phyloP scores from a whole-genome alignment of 2,888 invertebrate genomes.

The Atrina japonica region DNA sequence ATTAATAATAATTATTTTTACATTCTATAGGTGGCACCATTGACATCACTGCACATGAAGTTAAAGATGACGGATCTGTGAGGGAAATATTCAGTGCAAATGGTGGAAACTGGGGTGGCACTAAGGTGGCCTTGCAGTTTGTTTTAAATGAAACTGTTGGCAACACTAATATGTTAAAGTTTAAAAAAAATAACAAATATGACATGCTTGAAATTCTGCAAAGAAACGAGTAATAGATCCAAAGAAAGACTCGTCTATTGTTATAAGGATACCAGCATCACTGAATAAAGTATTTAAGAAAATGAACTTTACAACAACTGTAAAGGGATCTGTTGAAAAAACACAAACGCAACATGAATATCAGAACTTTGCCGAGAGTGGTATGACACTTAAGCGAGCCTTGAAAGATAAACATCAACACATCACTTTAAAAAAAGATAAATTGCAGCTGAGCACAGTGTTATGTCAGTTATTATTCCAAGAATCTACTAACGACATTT shows the following conservation, averaged over 20 bases:
- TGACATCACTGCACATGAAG: conserved; percentile 23
- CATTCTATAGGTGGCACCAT: conserved; percentile 20
- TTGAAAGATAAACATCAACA: no score
- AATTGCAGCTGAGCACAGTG: conserved; percentile 23
- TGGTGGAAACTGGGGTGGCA: conserved; percentile 31
- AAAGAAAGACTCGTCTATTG: conserved; percentile 36
- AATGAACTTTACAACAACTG: no score
- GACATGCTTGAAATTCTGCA: conserved; percentile 37
- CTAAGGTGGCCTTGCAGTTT: conserved; percentile 7
- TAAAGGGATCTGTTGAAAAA: no score
- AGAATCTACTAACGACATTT: conserved; percentile 32
- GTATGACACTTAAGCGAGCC: no score
- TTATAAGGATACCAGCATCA: no score
- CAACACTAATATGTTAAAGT: conserved; percentile 2
- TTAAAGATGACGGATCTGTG: background rate
- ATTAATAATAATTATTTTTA: no score
- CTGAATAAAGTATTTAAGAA: no score
- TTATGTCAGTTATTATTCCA: conserved; percentile 36
- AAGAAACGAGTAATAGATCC: conserved; percentile 35
- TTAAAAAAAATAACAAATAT: conserved; percentile 28
- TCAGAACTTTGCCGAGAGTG: no score
- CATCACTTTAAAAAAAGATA: no score
- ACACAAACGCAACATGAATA: no score
- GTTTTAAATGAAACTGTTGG: conserved; percentile 4
- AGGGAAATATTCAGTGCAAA: conserved; percentile 21